These are phyloP conservation scores for Eptesicus fuscus DNA, from an alignment of 2,113 vertebrate genomes.

Conservation along the genomic window DNA sequence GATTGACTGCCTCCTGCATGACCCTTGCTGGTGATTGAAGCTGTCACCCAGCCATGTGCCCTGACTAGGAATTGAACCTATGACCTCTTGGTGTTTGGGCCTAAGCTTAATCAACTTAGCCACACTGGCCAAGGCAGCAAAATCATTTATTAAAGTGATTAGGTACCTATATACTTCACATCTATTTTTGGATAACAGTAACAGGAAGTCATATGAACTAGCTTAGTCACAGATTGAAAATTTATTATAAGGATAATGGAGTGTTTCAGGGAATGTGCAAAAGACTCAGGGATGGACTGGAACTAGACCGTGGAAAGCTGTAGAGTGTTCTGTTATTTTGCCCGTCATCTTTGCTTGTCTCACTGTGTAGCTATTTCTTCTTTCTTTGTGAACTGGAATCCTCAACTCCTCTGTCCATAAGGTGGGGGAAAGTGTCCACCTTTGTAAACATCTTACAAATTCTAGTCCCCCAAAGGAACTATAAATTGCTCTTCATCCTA, in stretches of 20 bases:
- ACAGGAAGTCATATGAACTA: not conserved
- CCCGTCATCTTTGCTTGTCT: not conserved
- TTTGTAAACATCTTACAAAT: not conserved
- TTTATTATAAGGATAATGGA: not conserved
- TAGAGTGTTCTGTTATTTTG: not conserved
- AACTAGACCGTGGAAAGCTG: not conserved
- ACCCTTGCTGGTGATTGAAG: not conserved
- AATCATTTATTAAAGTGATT: not conserved
- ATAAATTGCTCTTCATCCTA: not conserved
- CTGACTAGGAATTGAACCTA: no score
- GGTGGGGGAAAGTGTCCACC: not conserved
- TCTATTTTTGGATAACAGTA: not conserved
- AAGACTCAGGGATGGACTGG: not conserved
- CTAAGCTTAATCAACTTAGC: no score
- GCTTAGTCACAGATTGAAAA: not conserved
- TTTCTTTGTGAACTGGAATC: not conserved
- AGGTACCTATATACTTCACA: not conserved
- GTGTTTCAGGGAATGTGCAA: not conserved
- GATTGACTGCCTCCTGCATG: no score
- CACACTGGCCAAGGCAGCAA: no score
- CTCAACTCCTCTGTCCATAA: not conserved
- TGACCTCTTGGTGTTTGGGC: no score
- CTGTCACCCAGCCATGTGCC: no score
- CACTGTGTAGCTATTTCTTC: not conserved
- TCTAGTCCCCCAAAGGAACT: not conserved